A percentile compares a stretch with the other conserved stretches of the same genome.
These are phyloP conservation scores for Syndactyla subalaris DNA, from an alignment of 2,797 vertebrate genomes.

Conservation along the genomic window DNA sequence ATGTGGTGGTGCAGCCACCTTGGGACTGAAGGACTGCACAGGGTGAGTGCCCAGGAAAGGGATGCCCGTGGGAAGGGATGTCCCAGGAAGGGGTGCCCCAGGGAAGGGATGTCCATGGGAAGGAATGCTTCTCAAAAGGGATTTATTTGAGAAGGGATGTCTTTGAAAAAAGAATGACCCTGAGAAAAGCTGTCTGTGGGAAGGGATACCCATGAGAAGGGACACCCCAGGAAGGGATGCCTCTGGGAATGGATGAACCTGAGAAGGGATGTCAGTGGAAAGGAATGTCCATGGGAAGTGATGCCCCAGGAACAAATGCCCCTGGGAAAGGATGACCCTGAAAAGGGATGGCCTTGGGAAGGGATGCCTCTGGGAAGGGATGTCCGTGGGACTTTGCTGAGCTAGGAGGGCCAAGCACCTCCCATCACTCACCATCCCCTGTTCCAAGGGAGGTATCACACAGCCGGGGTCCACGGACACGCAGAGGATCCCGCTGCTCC, in stretches of 20 bases:
- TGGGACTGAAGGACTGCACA: not conserved
- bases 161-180: no score
- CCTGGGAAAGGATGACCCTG: not conserved
- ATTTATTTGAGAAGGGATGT: not conserved
- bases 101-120: not conserved
- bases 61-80: not conserved
- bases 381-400: fast-evolving
- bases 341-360: no score
- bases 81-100: not conserved
- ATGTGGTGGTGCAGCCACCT: fast-evolving
- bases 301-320: not conserved
- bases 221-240: not conserved
- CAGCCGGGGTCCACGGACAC: slow-evolving; percentile 33
- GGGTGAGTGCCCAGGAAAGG: not conserved
- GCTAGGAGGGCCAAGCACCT: fast-evolving
- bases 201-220: not conserved
- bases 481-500: slow-evolving; percentile 20
- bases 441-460: not conserved
- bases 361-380: not conserved
- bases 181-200: not conserved
- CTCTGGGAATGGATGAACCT: not conserved
- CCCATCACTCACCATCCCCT: not conserved
- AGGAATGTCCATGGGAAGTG: not conserved
- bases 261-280: not conserved
- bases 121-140: not conserved